These are phyloP conservation scores for Paradisaea rubra DNA, from an alignment of 2,113 vertebrate genomes.

Conservation along the genomic window DNA sequence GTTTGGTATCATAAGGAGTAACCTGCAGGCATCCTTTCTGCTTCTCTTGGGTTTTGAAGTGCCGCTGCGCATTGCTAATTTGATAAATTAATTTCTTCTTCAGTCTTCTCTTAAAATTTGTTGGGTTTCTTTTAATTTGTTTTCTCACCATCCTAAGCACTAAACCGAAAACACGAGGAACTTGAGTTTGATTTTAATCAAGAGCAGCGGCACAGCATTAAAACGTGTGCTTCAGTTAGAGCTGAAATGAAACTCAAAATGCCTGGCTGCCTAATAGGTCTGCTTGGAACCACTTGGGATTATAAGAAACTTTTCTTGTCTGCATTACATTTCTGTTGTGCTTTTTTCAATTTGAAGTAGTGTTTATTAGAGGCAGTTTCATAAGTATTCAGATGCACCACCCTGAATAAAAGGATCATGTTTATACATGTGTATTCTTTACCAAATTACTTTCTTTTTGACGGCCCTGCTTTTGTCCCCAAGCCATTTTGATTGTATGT, in stretches of 20 bases:
- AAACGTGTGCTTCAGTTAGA: neutral
- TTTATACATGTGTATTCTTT: neutral
- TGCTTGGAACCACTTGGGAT: neutral
- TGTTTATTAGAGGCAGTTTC: neutral
- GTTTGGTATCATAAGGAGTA: conserved; percentile 28
- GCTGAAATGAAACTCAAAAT: neutral
- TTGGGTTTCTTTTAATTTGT: neutral
- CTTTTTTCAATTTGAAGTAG: neutral
- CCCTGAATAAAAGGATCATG: neutral
- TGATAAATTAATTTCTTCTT: conserved; percentile 35
- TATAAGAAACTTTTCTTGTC: neutral
- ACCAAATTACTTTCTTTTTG: neutral
- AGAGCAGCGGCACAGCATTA: neutral
- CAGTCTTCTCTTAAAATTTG: neutral
- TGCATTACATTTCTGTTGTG: neutral
- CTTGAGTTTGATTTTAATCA: neutral
- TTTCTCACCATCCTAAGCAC: neutral
- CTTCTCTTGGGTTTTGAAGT: conserved; percentile 4
- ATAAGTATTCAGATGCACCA: neutral
- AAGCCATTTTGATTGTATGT: neutral
- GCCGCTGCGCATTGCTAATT: neutral
- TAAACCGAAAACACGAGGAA: neutral
- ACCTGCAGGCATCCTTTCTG: conserved; percentile 26
- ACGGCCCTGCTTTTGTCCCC: neutral
- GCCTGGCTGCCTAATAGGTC: neutral